These are phyloP conservation scores for Peucedramus taeniatus DNA, from an alignment of 2,113 vertebrate species.

Conservation along the genomic window DNA sequence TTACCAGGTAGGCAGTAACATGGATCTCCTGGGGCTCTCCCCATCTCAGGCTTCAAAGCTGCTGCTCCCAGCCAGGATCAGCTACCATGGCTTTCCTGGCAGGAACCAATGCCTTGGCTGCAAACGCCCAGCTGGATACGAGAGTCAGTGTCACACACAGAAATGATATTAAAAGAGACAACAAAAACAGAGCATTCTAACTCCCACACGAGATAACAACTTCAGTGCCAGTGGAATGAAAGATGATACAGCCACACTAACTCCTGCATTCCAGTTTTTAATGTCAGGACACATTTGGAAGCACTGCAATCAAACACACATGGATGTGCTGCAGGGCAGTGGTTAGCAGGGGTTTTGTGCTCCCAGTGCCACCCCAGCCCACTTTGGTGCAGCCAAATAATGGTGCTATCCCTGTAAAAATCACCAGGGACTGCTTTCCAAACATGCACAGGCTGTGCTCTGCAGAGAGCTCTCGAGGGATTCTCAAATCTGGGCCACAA, in stretches of 20 bases:
- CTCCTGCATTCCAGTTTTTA: not conserved
- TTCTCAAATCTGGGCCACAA: not conserved
- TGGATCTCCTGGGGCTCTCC: not conserved
- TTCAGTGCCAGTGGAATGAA: not conserved
- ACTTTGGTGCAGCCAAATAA: not conserved
- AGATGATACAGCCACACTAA: not conserved
- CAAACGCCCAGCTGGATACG: not conserved
- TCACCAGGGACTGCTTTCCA: not conserved
- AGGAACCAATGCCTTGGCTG: not conserved
- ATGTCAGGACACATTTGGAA: not conserved
- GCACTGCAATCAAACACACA: not conserved
- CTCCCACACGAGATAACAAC: not conserved
- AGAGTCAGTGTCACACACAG: not conserved
- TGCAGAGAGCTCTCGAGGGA: not conserved
- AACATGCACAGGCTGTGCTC: not conserved
- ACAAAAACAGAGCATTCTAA: not conserved
- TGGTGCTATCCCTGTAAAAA: not conserved
- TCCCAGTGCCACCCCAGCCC: not conserved
- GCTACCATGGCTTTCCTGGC: not conserved
- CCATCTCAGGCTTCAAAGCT: not conserved
- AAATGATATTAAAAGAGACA: not conserved
- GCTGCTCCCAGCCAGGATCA: not conserved
- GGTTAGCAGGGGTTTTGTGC: not conserved
- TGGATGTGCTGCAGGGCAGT: not conserved
- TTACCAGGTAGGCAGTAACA: not conserved